These are phyloP conservation scores for Mantis religiosa DNA, from an alignment of 2,888 invertebrate species.

Conservation along the genomic window DNA sequence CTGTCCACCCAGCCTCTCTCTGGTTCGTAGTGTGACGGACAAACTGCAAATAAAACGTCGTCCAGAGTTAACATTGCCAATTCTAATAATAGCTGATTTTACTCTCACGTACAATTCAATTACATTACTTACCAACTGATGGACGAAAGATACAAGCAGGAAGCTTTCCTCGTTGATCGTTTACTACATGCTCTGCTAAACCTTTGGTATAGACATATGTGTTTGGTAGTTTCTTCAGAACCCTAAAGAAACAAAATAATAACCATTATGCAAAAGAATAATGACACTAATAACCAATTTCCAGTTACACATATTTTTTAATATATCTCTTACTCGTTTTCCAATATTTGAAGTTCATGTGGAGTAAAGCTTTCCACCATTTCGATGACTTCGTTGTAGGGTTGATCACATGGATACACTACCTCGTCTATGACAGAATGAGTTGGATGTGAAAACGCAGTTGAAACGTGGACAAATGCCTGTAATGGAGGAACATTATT, in stretches of 20 bases:
- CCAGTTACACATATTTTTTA: too few species aligned
- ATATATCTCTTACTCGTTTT: neutral
- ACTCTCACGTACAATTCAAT: too few species aligned
- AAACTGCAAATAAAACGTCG: conserved; percentile 18
- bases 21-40: conserved; percentile 32
- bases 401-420: neutral
- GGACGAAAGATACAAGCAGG: conserved; percentile 53
- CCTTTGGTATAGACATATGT: conserved; percentile 57
- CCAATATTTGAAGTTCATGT: neutral
- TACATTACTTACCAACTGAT: conserved; percentile 46
- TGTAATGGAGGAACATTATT: neutral
- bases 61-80: too few species aligned
- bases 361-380: neutral
- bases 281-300: neutral
- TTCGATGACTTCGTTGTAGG: neutral
- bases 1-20: conserved; percentile 53
- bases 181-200: conserved; percentile 49
- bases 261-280: neutral
- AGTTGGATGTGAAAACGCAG: neutral
- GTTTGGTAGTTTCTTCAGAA: conserved; percentile 46
- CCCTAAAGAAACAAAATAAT: neutral
- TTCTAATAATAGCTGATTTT: too few species aligned
- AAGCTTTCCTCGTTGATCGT: conserved; percentile 44
- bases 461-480: conserved; percentile 16
- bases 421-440: neutral